These are phyloP conservation scores for Heteropelma amictum DNA, from an alignment of 2,888 invertebrate species.

Conservation along the genomic window DNA sequence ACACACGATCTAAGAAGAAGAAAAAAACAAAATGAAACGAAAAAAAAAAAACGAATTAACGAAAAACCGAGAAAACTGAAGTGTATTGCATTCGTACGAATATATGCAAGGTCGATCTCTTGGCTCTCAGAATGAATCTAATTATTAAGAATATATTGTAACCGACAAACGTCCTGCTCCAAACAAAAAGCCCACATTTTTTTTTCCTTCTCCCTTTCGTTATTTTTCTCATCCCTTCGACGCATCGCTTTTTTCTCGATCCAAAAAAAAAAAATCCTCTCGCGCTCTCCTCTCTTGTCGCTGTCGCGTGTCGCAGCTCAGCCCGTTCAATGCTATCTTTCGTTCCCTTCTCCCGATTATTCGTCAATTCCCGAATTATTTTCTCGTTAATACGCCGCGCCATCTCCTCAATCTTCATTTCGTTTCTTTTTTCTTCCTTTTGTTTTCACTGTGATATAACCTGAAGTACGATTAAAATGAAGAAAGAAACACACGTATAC, in stretches of 20 bases:
- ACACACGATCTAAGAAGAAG: constrained; percentile 47
- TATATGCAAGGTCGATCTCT: constrained; percentile 75
- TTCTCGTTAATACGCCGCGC: constrained; percentile 5
- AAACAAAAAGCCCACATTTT: neutral
- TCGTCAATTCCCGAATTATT: neutral
- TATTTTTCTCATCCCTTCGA: constrained; percentile 6
- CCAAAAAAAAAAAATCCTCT: too few relatives aligned
- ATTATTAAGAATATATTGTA: constrained; percentile 41
- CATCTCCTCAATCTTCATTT: constrained; percentile 13
- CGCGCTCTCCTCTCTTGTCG: neutral
- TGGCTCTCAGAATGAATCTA: constrained; percentile 72
- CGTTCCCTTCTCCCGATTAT: neutral
- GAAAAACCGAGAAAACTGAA: constrained; percentile 28
- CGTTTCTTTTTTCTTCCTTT: constrained; percentile 23
- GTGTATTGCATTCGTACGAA: constrained; percentile 54
- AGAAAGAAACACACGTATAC: constrained; percentile 23
- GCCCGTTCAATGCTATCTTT: constrained; percentile 3
- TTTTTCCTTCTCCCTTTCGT: constrained; percentile 23
- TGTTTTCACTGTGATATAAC: constrained; percentile 58
- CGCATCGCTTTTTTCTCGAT: constrained; percentile 16
- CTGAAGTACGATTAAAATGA: constrained; percentile 39
- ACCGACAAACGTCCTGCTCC: constrained; percentile 35
- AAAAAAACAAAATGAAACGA: constrained; percentile 34
- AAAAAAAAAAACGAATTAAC: constrained; percentile 44
- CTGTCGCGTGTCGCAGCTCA: neutral